Evolutionary conservation across 1,140 invertebrate genomes (phyloP), one percentile per base, ranked within the genome.

Genomic region (Atopsyche davidsoni): DNA sequence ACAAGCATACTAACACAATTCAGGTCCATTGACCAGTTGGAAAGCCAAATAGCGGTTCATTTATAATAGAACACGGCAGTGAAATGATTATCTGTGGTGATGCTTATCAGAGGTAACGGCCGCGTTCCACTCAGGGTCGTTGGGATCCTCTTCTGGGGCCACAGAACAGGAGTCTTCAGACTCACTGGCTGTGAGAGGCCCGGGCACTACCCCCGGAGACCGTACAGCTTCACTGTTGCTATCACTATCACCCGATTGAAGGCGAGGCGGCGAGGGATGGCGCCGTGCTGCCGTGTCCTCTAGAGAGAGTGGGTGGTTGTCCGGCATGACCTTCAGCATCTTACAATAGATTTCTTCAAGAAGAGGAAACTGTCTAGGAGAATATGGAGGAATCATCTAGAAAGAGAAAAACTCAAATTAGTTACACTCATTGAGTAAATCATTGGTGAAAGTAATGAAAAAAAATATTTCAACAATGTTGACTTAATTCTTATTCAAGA

Each of bases 51-150:
- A n/a, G n/a, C n/a, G n/a, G n/a, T n/a, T n/a, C n/a, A n/a, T n/a
- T n/a, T n/a, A n/a, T n/a, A n/a, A n/a, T n/a, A n/a, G n/a, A n/a
- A n/a, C n/a, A n/a, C n/a, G n/a, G n/a, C n/a, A n/a, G n/a, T n/a
- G n/a, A n/a, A n/a, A n/a, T n/a, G n/a, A n/a, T n/a, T n/a, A n/a
- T n/a, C n/a, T n/a, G n/a, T n/a, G n/a, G n/a, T n/a, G n/a, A n/a
- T n/a, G 7, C 24, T 43, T 43, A 16, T 55, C 57, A 9, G 53
- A 66, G 39, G 66, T 62, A 36, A 67, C 67, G 45, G 71, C 66
- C 18, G 64, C 76, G 28, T 75, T 76, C 87, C 87, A 90, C 63
- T 90, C 87, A 2, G 81, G 83, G 69, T 90, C 87, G 64, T 87
- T 85, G 1, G 85, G 85, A 67, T 89, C 86, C 59, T 88, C 86